Percentiles rank a stretch among this genome's conserved stretches.
phyloP scores from a whole-genome alignment of 2,888 invertebrate species.

The Troglohyphantes excavatus region DNA sequence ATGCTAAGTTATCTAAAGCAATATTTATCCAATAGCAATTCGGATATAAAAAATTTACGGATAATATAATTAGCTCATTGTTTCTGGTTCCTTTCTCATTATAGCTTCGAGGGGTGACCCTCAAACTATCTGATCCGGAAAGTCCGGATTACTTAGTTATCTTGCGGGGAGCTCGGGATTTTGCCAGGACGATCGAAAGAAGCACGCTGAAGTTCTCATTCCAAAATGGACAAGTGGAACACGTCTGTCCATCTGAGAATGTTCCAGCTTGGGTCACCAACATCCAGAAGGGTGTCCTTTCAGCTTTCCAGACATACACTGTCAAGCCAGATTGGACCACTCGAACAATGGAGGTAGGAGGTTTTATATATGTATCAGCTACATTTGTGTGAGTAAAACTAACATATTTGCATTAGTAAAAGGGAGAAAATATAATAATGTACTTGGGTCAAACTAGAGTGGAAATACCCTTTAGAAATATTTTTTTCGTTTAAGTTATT shows the following conservation, averaged over 20 bases:
- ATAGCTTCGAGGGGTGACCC: conserved; percentile 74
- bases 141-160: conserved; percentile 70
- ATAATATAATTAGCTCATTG: too few species aligned
- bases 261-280: conserved; percentile 83
- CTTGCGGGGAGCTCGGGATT: conserved; percentile 78
- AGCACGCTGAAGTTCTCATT: conserved; percentile 81
- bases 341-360: conserved; percentile 41
- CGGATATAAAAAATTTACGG: too few species aligned
- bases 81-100: background rate
- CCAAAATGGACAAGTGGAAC: conserved; percentile 82
- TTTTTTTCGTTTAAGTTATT: too few species aligned
- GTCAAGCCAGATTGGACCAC: conserved; percentile 57
- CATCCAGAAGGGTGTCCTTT: conserved; percentile 83
- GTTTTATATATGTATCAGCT: too few species aligned
- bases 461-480: too few species aligned
- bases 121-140: conserved; percentile 77
- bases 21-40: too few species aligned
- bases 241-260: conserved; percentile 81
- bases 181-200: conserved; percentile 77
- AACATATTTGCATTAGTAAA: too few species aligned
- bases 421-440: too few species aligned
- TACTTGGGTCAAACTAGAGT: too few species aligned
- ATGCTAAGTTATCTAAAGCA: too few species aligned
- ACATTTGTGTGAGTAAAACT: too few species aligned
- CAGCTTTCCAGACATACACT: conserved; percentile 80